Conservation (phyloP, 1,140 invertebrate species). For the Cotesia typhae region DNA sequence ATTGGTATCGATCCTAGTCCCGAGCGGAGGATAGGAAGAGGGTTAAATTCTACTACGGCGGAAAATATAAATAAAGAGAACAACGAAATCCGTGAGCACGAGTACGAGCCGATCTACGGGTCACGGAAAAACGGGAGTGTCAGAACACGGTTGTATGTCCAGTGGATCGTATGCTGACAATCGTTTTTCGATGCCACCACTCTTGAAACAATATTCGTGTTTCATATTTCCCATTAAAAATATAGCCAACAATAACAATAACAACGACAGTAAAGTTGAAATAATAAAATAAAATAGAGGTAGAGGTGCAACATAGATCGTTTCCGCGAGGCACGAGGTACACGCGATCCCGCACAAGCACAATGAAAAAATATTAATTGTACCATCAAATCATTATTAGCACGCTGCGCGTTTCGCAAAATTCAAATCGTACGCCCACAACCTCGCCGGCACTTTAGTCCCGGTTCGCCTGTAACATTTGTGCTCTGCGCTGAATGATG, state of each 20-base stretch:
- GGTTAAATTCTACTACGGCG: slow-evolving; percentile 21
- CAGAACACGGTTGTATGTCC: slow-evolving; percentile 26
- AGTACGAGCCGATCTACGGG: slow-evolving; percentile 24
- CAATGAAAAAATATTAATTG: too few relatives aligned
- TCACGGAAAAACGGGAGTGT: slow-evolving; percentile 25
- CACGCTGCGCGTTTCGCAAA: slow-evolving; percentile 5
- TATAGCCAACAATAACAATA: neutral
- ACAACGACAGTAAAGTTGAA: neutral
- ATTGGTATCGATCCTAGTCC: slow-evolving; percentile 51
- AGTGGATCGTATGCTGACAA: slow-evolving; percentile 29
- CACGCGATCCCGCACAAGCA: too few relatives aligned
- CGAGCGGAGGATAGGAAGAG: neutral
- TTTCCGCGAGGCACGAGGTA: too few relatives aligned
- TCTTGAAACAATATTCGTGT: slow-evolving; percentile 13
- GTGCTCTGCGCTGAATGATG: slow-evolving; percentile 51
- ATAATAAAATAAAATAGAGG: too few relatives aligned
- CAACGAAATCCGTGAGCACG: slow-evolving; percentile 40
- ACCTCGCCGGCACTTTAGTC: too few relatives aligned
- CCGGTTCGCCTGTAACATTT: too few relatives aligned
- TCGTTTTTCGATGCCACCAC: slow-evolving; percentile 31
- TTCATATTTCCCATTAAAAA: neutral
- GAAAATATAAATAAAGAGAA: slow-evolving; percentile 7
- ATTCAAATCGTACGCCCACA: slow-evolving; percentile 41
- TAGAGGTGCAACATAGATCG: too few relatives aligned
- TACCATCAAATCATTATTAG: neutral